A percentile compares a stretch with the other conserved stretches of the same genome.
phyloP scores from a whole-genome alignment of 2,797 vertebrate species.

The Hydrolagus colliei region DNA sequence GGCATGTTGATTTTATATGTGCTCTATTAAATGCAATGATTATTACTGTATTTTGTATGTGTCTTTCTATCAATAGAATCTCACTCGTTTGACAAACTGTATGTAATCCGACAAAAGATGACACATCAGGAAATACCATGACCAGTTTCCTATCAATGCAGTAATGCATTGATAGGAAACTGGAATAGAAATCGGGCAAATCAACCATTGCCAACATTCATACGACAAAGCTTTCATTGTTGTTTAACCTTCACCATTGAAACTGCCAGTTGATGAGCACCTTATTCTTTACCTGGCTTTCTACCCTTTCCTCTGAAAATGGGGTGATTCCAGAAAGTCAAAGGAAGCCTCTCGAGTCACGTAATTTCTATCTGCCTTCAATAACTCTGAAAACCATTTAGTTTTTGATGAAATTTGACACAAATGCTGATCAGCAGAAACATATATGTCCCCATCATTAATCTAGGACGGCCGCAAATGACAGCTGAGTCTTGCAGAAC shows the following conservation, averaged over 20 bases:
- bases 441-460: neutral
- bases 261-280: neutral
- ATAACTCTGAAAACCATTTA: neutral
- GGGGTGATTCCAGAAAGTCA: no score
- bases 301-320: neutral
- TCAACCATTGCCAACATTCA: neutral
- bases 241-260: no score
- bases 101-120: neutral
- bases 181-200: neutral
- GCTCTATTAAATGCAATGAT: neutral
- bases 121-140: neutral
- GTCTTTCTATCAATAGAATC: neutral
- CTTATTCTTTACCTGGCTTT: neutral
- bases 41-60: neutral
- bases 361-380: neutral
- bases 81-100: constrained; percentile 1
- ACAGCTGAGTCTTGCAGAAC: neutral
- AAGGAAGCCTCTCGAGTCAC: neutral
- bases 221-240: neutral
- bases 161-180: no score
- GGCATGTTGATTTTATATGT: no score
- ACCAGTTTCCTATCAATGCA: neutral
- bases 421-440: constrained; percentile 8
- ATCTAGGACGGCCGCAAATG: neutral
- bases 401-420: neutral